A percentile compares a stretch with the other conserved stretches of the same genome.
phyloP scores from a whole-genome alignment of 2,888 invertebrate genomes.

The Zygothrica quintamaculata region DNA sequence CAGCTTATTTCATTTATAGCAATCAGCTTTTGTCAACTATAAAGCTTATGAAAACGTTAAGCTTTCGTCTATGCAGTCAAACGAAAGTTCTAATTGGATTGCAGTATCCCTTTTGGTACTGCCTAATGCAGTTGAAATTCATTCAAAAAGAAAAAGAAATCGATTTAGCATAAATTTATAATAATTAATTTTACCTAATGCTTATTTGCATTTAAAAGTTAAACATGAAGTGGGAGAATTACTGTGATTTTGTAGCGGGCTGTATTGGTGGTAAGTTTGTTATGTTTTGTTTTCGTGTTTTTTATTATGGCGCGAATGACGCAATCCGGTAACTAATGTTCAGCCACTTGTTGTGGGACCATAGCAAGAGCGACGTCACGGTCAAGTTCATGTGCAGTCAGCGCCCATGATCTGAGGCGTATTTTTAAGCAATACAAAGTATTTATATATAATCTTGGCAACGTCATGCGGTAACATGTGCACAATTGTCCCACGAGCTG shows the following conservation, averaged over 20 bases:
- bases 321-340: conserved; percentile 47
- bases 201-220: conserved; percentile 29
- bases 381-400: conserved; percentile 78
- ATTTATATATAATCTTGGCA: conserved; percentile 49
- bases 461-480: conserved; percentile 37
- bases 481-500: conserved; percentile 13
- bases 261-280: conserved; percentile 86
- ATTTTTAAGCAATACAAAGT: conserved; percentile 31
- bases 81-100: conserved; percentile 29
- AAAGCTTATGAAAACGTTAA: conserved; percentile 26
- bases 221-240: conserved; percentile 82
- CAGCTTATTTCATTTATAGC: conserved; percentile 14
- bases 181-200: conserved; percentile 3
- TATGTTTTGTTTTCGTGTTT: no score
- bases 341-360: conserved; percentile 58
- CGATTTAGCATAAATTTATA: conserved; percentile 38
- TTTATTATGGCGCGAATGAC: conserved; percentile 44
- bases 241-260: conserved; percentile 86
- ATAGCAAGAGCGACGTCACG: conserved; percentile 54
- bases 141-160: conserved; percentile 64
- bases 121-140: conserved; percentile 56
- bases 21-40: conserved; percentile 29
- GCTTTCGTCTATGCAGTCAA: conserved; percentile 35
- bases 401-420: conserved; percentile 68
- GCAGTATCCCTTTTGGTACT: conserved; percentile 51